These are phyloP conservation scores for Hydra vulgaris DNA, from an alignment of 30 jellyfish, hydroid and myxozoan species.

Conservation along the genomic window DNA sequence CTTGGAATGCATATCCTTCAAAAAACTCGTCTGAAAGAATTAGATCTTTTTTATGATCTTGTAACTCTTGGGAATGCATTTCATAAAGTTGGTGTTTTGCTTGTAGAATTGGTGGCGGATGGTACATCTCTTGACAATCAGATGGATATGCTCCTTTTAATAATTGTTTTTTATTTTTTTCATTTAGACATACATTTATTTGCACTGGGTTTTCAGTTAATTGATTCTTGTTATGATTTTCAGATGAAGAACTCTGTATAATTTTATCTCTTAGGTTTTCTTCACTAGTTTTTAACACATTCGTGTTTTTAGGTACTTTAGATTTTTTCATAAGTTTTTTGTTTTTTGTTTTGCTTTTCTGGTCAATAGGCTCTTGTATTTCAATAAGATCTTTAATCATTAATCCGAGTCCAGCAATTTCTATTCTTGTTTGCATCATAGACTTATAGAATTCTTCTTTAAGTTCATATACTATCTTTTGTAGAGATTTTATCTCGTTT, in stretches of 20 bases:
- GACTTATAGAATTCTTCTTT: slow-evolving; percentile 15
- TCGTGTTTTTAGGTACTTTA: neutral
- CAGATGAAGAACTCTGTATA: neutral
- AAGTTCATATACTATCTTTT: neutral
- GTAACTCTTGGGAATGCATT: neutral
- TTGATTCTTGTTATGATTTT: neutral
- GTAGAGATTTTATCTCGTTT: slow-evolving; percentile 1
- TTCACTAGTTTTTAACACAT: neutral
- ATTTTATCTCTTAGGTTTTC: no score
- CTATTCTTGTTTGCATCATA: slow-evolving; percentile 24
- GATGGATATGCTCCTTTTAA: neutral
- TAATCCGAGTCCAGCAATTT: slow-evolving; percentile 32
- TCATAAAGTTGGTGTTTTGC: neutral
- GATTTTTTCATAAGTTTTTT: neutral
- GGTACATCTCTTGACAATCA: neutral
- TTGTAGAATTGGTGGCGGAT: neutral
- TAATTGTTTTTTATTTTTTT: neutral
- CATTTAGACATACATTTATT: neutral
- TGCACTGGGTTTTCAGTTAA: neutral
- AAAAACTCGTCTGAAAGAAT: neutral
- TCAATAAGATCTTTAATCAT: slow-evolving; percentile 29
- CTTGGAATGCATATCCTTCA: slow-evolving; percentile 28
- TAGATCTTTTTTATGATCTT: neutral
- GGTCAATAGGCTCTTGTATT: neutral
- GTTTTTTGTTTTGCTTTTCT: neutral